Conservation (phyloP, 2,113 vertebrate genomes). For the Prinia subflava region DNA sequence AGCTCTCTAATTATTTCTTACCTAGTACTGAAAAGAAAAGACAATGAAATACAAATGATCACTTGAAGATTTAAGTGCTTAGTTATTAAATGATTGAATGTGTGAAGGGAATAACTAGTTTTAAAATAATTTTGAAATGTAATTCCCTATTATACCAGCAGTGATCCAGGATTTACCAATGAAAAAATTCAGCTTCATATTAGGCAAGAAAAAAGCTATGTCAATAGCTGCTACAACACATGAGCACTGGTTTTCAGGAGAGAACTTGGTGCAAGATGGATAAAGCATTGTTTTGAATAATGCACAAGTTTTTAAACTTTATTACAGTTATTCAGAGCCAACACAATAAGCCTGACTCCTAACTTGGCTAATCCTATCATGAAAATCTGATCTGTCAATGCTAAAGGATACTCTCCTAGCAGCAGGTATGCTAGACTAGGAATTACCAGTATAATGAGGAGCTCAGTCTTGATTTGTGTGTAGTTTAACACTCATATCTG, state of each 20-base stretch:
- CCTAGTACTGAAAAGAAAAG: not conserved
- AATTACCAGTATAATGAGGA: not conserved
- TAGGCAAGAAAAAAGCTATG: not conserved
- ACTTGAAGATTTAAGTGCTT: not conserved
- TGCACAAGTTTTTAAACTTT: not conserved
- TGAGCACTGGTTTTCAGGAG: not conserved
- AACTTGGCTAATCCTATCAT: not conserved
- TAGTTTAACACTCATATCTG: not conserved
- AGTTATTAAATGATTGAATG: conserved; percentile 28
- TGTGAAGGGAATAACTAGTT: conserved; percentile 33
- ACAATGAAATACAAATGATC: not conserved
- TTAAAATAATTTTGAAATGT: conserved; percentile 37
- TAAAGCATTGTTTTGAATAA: not conserved
- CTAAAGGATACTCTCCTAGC: not conserved
- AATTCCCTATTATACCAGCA: not conserved
- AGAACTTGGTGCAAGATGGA: not conserved
- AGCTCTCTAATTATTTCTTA: not conserved
- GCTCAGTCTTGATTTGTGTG: not conserved
- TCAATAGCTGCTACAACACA: not conserved
- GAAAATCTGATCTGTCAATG: not conserved
- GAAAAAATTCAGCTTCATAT: conserved; percentile 11
- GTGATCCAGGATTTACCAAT: not conserved
- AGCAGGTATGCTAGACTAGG: not conserved
- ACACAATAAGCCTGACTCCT: not conserved
- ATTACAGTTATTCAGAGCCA: not conserved